These are phyloP conservation scores for Eumerus sabulonum DNA, from an alignment of 2,888 invertebrate genomes.

Conservation along the genomic window DNA sequence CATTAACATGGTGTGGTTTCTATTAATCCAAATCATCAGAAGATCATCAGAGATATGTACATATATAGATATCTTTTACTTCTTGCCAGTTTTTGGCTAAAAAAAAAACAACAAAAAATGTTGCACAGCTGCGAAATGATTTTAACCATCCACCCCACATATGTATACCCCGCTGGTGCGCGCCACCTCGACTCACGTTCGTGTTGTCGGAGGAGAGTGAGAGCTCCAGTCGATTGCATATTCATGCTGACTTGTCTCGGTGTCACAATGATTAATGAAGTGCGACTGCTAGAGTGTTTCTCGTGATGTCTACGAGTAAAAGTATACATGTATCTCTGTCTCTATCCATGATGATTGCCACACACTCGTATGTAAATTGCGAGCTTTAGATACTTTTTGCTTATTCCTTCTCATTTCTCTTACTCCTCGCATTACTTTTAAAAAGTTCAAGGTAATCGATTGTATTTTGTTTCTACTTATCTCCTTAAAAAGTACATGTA, in stretches of 20 bases:
- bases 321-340: slow-evolving; percentile 16
- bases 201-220: no score
- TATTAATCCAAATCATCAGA: slow-evolving; percentile 49
- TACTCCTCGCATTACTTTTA: background rate
- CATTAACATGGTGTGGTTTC: slow-evolving; percentile 54
- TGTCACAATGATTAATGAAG: slow-evolving; percentile 79
- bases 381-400: slow-evolving; percentile 28
- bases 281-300: slow-evolving; percentile 74
- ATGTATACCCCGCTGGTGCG: no score
- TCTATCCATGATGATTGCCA: slow-evolving; percentile 50
- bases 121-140: slow-evolving; percentile 65
- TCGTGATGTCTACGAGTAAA: slow-evolving; percentile 37
- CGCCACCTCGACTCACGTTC: no score
- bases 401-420: slow-evolving; percentile 4
- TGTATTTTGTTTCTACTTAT: slow-evolving; percentile 15
- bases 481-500: slow-evolving; percentile 1
- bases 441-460: slow-evolving; percentile 63
- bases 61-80: background rate
- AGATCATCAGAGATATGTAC: slow-evolving; percentile 16
- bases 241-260: slow-evolving; percentile 70
- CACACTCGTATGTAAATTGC: slow-evolving; percentile 61
- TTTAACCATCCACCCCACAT: slow-evolving; percentile 48
- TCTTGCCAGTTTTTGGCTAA: background rate
- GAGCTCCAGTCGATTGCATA: slow-evolving; percentile 67
- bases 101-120: slow-evolving; percentile 24